Evolutionary conservation across 2,888 invertebrate species (phyloP).

Genomic region (Mayetiola destructor): DNA sequence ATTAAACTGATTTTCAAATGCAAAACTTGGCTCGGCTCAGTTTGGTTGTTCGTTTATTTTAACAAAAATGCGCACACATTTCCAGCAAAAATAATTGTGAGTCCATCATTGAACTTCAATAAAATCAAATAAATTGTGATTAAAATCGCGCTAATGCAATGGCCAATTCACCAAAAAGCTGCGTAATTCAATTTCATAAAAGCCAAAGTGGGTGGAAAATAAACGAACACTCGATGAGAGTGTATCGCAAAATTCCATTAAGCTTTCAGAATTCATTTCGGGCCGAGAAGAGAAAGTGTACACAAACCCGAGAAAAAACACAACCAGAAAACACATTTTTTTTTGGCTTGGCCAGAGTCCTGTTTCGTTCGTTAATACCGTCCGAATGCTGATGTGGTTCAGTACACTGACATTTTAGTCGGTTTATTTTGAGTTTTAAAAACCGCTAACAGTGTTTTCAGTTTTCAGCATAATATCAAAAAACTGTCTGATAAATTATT

Average conservation of each 20-base stretch:
- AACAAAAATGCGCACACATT: not conserved
- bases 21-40: too few relatives aligned
- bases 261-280: slow-evolving; percentile 10
- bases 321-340: not conserved
- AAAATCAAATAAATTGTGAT: slow-evolving; percentile 9
- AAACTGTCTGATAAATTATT: not conserved
- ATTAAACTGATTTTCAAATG: not conserved
- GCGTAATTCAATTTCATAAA: slow-evolving; percentile 5
- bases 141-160: slow-evolving; percentile 7
- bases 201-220: not conserved
- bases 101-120: too few relatives aligned
- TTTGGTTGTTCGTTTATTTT: too few relatives aligned
- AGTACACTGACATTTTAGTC: slow-evolving; percentile 1
- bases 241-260: slow-evolving; percentile 11
- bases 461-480: not conserved
- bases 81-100: not conserved
- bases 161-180: not conserved
- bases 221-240: not conserved
- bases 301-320: too few relatives aligned
- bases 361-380: too few relatives aligned
- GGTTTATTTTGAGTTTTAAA: not conserved
- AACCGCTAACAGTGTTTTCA: not conserved
- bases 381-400: too few relatives aligned
- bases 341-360: not conserved
- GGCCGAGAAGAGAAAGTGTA: not conserved